phyloP scores from a whole-genome alignment of 1,140 invertebrate genomes.

The Cydia amplana region DNA sequence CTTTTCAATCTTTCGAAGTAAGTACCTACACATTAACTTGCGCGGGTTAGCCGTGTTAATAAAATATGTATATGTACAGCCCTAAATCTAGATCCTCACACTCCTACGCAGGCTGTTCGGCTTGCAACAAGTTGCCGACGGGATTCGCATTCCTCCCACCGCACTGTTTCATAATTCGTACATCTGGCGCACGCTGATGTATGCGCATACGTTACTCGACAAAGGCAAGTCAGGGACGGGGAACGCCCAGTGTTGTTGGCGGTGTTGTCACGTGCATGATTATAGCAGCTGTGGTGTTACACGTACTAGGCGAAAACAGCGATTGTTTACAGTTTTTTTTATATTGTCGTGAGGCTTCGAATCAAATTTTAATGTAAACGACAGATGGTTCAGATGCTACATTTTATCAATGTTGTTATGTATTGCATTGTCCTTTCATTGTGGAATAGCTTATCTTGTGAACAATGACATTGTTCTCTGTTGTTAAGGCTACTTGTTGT shows the following conservation, averaged over 20 bases:
- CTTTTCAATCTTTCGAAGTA: too few relatives aligned
- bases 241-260: slow-evolving; percentile 21
- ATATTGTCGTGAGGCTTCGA: neutral
- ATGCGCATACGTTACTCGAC: slow-evolving; percentile 39
- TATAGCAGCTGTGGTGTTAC: neutral
- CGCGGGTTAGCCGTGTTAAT: neutral
- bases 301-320: neutral
- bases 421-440: too few relatives aligned
- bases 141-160: slow-evolving; percentile 39
- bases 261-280: neutral
- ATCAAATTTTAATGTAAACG: neutral
- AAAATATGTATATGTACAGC: neutral
- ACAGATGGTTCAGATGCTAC: too few relatives aligned
- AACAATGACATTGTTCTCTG: too few relatives aligned
- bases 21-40: too few relatives aligned
- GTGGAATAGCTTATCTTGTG: too few relatives aligned
- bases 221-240: slow-evolving; percentile 26
- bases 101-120: slow-evolving; percentile 10
- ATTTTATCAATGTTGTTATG: too few relatives aligned
- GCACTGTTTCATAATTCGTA: slow-evolving; percentile 49
- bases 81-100: slow-evolving; percentile 7
- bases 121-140: slow-evolving; percentile 33
- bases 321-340: too few relatives aligned
- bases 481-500: too few relatives aligned
- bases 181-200: slow-evolving; percentile 53